Evolutionary conservation across 2,113 vertebrate species (phyloP).

Genomic region (Calyptomena viridis): DNA sequence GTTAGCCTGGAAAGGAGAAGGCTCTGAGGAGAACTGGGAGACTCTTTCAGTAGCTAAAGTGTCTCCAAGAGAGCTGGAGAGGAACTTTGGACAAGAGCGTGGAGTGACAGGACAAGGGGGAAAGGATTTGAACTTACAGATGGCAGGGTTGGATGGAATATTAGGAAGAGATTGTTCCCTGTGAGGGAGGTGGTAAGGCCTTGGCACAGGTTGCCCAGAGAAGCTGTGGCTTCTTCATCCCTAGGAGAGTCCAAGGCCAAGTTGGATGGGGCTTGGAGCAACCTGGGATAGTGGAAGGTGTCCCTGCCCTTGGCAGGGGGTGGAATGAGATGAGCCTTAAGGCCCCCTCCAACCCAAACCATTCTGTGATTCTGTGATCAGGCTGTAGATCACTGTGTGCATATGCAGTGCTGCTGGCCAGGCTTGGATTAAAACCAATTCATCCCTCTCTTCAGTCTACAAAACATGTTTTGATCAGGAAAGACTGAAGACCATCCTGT

Average conservation of each 20-base stretch:
- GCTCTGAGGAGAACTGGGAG: not conserved
- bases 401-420: not conserved
- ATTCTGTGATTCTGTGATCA: not conserved
- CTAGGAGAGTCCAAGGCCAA: not conserved
- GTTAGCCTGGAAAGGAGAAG: not conserved
- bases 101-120: not conserved
- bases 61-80: not conserved
- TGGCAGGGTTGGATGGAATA: not conserved
- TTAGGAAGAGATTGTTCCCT: not conserved
- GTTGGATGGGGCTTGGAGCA: not conserved
- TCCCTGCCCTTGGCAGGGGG: not conserved
- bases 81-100: not conserved
- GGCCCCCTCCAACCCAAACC: not conserved
- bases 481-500: not conserved
- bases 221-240: not conserved
- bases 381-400: not conserved
- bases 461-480: not conserved
- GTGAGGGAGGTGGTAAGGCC: not conserved
- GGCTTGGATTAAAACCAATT: not conserved
- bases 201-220: not conserved
- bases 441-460: not conserved
- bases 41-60: not conserved
- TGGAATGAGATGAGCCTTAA: not conserved
- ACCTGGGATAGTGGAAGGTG: not conserved
- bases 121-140: not conserved